Percentiles rank a stretch among this genome's conserved stretches.
Evolutionary conservation across 2,888 invertebrate genomes (phyloP).

Genomic region (Galeruca laticollis): DNA sequence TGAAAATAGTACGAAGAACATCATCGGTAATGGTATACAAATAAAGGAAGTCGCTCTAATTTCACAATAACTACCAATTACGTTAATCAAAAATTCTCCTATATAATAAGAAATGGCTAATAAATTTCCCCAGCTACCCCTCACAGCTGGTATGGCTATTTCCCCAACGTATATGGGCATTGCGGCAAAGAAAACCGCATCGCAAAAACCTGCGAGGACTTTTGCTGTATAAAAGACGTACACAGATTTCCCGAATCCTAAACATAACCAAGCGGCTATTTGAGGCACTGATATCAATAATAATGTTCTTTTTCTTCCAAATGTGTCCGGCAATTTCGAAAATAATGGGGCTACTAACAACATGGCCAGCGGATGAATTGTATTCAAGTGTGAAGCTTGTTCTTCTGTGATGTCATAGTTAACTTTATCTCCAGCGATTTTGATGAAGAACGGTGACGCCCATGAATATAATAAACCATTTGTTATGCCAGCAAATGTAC

Average conservation of each 20-base stretch:
- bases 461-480: constrained; percentile 54
- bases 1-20: constrained; percentile 70
- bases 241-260: constrained; percentile 50
- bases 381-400: constrained; percentile 59
- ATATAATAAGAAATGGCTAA: constrained; percentile 52
- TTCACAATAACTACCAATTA: constrained; percentile 70
- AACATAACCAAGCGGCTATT: constrained; percentile 51
- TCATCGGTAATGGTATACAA: constrained; percentile 71
- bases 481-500: constrained; percentile 27
- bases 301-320: constrained; percentile 57
- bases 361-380: constrained; percentile 56
- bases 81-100: constrained; percentile 62
- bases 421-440: constrained; percentile 54
- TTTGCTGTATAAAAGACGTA: constrained; percentile 57
- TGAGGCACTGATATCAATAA: constrained; percentile 55
- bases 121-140: constrained; percentile 58
- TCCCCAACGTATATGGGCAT: constrained; percentile 59
- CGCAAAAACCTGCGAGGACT: constrained; percentile 53
- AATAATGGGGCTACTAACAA: constrained; percentile 52
- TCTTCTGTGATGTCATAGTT: constrained; percentile 57
- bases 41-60: constrained; percentile 69
- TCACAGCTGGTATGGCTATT: constrained; percentile 55
- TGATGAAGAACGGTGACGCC: constrained; percentile 61
- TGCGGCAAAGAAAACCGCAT: constrained; percentile 52
- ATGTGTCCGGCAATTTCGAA: constrained; percentile 52